Base-by-base conservation (phyloP, 2,797 vertebrate species). In the Acanthis flammea region DNA sequence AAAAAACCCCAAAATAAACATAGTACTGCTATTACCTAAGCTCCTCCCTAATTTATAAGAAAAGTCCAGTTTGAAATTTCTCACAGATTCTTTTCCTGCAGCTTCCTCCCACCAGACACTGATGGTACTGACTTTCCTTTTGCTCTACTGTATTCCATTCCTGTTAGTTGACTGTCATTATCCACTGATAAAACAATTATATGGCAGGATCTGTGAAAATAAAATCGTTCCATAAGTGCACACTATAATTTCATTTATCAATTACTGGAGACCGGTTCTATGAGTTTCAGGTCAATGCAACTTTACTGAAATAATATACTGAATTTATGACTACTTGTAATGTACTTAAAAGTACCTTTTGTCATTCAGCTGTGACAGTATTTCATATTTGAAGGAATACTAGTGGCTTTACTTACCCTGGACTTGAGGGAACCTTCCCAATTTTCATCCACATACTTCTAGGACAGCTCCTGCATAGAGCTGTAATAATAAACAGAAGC, bases 371-470 rank as follows among this genome's bases (percentile, higher is more conserved):
- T 82, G 42, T 72, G 72, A 76, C 27, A 77, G 18, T 41, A 72
- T 61, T 88, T 77, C 23, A 19, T 37, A 75, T 53, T 9, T 74
- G 60, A 89, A 73, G 78, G 63, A 88, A 65, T 19, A 86, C 55
- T 3, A 77, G 12, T 45, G 35, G 71, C 74, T 96, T 91, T 89
- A 97, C 95, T 97, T 96, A 99, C 99, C 99, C 98, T 99, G 99
- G 98, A 99, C 99, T 99, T 99, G 99, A 95, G 99, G 99, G 99
- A 99, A 99, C 99, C 99, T 98, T 97, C 99, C 99, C 98, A 99
- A 33, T 98, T 99, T 99, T 99, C 99, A 99, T 99, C 99, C 99
- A 97, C 99, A 99, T 86, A 99, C 99, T 97, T 99, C 99, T 21
- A 99, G 98, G 97, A 99, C 99, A 97, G 99, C 99, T 89, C 99